Base-by-base conservation (phyloP, 2,888 invertebrate genomes). In the Scaeva pyrastri region DNA sequence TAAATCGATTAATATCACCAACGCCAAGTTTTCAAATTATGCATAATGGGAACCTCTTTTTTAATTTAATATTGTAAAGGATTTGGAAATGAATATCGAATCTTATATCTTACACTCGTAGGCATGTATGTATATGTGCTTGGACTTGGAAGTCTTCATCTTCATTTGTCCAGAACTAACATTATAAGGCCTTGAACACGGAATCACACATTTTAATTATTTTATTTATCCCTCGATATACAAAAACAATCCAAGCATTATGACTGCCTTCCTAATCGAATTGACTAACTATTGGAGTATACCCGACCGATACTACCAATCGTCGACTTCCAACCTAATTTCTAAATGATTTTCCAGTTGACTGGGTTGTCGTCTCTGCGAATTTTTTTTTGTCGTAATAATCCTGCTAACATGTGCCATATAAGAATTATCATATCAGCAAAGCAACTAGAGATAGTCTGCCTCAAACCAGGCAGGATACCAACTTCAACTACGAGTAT, bases 301-400 rank as follows among this genome's bases (percentile, higher is more conserved):
- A 2, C 14, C 31, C 31, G 31, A 14, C 14, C 10, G 21, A 21
- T 1, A 8, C 16, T 14, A 3, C 23, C 14, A 52, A 14, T 23
- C n/a, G 23, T 23, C 52, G 26, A 7, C 6, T 23, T 14, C 23
- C 14, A 21, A 50, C 2, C 52, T 52, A 52, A 52, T 52, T 86
- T 77, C 58, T 58, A 31, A 70, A 64, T 74, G 71, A 74, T 78
- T 86, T 82, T 82, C 86, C 66, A 78, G 12, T 60, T 62, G 71
- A 78, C 58, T 64, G 26, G 23, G 16, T 71, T 8, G 6, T 31
- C 31, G 58, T 71, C 68, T 70, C 58, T 41, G 62, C 76, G 80
- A 74, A 66, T 58, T 71, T 64, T 81, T 58, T 71, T 64, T 77
- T 81, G 77, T 82, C 74, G 74, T 74, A 82, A 82, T 74, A 82